These are phyloP conservation scores for Bombus picipes DNA, from an alignment of 1,140 invertebrate genomes.

Conservation along the genomic window DNA sequence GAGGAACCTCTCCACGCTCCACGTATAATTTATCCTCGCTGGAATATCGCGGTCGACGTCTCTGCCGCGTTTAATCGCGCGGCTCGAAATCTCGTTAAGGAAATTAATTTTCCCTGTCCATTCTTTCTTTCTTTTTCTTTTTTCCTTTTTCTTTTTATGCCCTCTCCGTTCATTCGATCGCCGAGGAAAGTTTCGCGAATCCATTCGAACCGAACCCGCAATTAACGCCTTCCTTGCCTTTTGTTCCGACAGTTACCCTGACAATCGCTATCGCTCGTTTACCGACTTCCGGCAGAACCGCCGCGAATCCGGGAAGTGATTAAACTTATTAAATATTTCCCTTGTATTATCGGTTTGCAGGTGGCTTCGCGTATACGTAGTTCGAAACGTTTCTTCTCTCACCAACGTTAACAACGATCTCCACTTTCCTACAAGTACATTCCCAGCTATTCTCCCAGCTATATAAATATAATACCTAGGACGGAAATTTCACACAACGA, in stretches of 20 bases:
- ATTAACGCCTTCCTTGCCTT: not conserved
- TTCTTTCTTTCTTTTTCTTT: no score
- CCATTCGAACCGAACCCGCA: not conserved
- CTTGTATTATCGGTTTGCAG: not conserved
- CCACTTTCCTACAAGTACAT: not conserved
- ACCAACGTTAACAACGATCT: not conserved
- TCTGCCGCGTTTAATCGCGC: constrained; percentile 6
- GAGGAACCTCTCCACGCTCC: not conserved
- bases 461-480: not conserved
- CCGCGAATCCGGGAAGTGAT: not conserved
- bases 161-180: not conserved
- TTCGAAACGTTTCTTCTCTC: not conserved
- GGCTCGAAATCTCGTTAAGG: not conserved
- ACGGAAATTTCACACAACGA: not conserved
- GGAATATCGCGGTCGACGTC: constrained; percentile 10
- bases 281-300: not conserved
- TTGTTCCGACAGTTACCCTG: not conserved
- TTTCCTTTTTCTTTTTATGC: fast-evolving
- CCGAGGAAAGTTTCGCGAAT: not conserved
- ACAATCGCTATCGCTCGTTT: not conserved
- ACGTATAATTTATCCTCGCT: constrained; percentile 26
- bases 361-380: no score
- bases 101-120: not conserved
- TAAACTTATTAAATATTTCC: not conserved
- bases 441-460: not conserved